These are phyloP conservation scores for Bolinopsis microptera DNA, from an alignment of 37 sponge, comb jelly and placozoan species.

Conservation along the genomic window DNA sequence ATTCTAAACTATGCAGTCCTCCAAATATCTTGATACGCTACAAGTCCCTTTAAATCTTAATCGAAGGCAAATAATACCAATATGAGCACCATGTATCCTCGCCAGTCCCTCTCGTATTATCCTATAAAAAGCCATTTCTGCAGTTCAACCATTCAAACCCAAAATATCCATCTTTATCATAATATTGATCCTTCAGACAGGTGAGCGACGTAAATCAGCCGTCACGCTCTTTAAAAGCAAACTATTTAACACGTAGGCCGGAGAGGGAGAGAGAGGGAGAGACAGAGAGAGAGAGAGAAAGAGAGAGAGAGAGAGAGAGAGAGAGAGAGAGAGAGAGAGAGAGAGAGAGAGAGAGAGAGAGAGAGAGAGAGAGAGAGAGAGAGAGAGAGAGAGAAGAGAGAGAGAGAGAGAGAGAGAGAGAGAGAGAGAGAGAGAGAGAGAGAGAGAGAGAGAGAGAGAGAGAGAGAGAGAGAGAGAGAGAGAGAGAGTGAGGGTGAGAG, in stretches of 20 bases:
- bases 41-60: too few species aligned
- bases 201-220: too few species aligned
- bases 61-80: too few species aligned
- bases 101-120: too few species aligned
- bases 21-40: too few species aligned
- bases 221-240: too few species aligned
- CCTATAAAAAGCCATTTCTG: too few species aligned
- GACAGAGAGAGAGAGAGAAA: background rate
- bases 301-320: conserved; percentile 3
- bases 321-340: conserved; percentile 32
- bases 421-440: background rate
- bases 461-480: background rate
- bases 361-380: conserved; percentile 17
- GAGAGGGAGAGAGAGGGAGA: conserved; percentile 27
- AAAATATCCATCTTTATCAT: too few species aligned
- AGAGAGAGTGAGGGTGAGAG: background rate
- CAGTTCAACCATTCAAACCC: too few species aligned
- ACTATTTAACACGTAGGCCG: background rate
- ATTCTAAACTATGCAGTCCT: too few species aligned
- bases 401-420: background rate
- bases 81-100: too few species aligned
- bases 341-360: conserved; percentile 32
- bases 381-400: background rate
- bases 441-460: background rate
- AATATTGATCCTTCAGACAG: too few species aligned